phyloP scores from a whole-genome alignment of 2,113 vertebrate genomes.

The Menura novaehollandiae region DNA sequence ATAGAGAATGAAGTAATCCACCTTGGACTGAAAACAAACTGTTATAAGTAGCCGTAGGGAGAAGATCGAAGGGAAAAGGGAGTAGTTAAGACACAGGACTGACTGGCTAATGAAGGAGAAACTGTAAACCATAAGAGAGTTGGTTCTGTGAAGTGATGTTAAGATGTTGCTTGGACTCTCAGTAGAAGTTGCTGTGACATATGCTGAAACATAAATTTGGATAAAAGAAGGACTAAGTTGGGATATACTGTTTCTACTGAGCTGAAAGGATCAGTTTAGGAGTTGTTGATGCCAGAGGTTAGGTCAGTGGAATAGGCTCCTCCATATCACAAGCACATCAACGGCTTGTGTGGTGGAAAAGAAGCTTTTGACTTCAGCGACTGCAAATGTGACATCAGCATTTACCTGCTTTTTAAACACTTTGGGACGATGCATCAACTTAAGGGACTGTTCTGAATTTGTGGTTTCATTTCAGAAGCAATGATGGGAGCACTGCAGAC shows the following conservation, averaged over 20 bases:
- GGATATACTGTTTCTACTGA: neutral
- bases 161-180: neutral
- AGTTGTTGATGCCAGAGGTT: neutral
- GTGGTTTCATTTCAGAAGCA: neutral
- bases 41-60: neutral
- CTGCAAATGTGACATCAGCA: fast-evolving
- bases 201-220: neutral
- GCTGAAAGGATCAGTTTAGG: neutral
- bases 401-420: neutral
- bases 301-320: neutral
- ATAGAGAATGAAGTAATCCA: neutral
- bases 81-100: neutral
- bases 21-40: neutral
- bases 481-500: neutral
- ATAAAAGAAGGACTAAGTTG: neutral
- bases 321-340: neutral
- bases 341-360: neutral
- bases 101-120: neutral
- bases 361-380: neutral
- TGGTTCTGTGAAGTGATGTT: neutral
- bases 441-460: neutral
- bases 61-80: neutral
- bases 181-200: neutral
- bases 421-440: neutral
- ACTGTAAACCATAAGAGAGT: neutral